Evolutionary conservation across 2,797 vertebrate genomes (phyloP), one percentile per base, ranked within the genome.

Genomic region (Neopelma chrysocephalum): DNA sequence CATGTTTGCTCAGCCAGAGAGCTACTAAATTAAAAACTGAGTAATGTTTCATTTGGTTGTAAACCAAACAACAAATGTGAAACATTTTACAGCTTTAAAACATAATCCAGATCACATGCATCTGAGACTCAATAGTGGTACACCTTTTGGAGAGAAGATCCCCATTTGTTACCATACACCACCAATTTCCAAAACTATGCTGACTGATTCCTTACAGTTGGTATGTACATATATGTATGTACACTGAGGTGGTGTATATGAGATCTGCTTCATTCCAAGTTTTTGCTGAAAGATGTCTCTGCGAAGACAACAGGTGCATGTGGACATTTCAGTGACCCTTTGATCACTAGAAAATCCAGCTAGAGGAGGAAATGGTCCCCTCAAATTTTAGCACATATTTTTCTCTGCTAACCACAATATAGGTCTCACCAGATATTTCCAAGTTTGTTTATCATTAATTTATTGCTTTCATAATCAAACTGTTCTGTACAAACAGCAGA

Each of bases 241-340:
- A 32, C 7, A 6, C 11, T 1, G 1, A 26, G 0, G 0, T 0
- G 2, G 22, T n/a, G 15, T 25, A 10, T 5, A 3, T 58, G 53
- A 66, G 56, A 56, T 17, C 45, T 1, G 1, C 57, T 88, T 75
- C 4, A 2, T 23, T 69, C 26, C 27, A 79, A 9, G 8, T 6
- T 11, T 58, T 51, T 23, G 18, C 11, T 5, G 25, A 62, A 11
- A 34, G 1, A 45, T 10, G 14, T 5, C 40, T 87, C 45, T 94
- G 53, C 68, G 81, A 58, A 78, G 20, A 34, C 19, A 83, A 34
- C 84, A 95, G 87, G 91, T 94, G 61, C 14, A 1, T 57, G 19
- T 32, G 48, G 38, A 43, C 20, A 45, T 78, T 89, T 45, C 72
- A 47, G 15, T 14, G 26, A 20, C 14, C 9, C 20, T 72, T 19